phyloP scores from a whole-genome alignment of 2,888 invertebrate genomes.

The Tridacna gigas region DNA sequence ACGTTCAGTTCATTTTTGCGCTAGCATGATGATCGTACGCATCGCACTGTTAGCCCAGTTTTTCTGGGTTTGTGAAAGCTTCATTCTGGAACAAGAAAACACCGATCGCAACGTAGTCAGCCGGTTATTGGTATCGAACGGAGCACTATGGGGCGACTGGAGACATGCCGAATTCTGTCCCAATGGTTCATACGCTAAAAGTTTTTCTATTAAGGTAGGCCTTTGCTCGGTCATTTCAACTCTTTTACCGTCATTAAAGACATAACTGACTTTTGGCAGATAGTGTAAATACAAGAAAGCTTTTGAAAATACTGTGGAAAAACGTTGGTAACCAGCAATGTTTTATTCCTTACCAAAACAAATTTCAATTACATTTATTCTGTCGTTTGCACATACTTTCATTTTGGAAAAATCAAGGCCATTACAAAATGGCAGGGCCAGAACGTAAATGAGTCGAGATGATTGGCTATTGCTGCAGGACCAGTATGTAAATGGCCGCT shows the following conservation, averaged over 20 bases:
- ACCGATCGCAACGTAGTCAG: not conserved
- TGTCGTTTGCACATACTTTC: too few species aligned
- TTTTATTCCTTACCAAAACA: too few species aligned
- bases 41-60: not conserved
- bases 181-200: slow-evolving; percentile 22
- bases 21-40: not conserved
- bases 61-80: not conserved
- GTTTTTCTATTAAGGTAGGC: slow-evolving; percentile 35
- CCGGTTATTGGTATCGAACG: slow-evolving; percentile 5
- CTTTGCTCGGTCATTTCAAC: not conserved
- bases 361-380: too few species aligned
- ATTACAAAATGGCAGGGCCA: too few species aligned
- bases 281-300: not conserved
- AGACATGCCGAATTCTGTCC: slow-evolving; percentile 31
- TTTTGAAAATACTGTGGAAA: not conserved
- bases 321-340: too few species aligned
- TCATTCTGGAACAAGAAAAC: not conserved
- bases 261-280: not conserved
- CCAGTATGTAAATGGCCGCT: too few species aligned
- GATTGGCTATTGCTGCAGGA: too few species aligned
- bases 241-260: too few species aligned
- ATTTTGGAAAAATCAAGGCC: too few species aligned
- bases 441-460: too few species aligned
- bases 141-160: slow-evolving; percentile 32
- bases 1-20: not conserved